phyloP scores from a whole-genome alignment of 92 coral and sea anemone genomes.

The Heliopora coerulea region DNA sequence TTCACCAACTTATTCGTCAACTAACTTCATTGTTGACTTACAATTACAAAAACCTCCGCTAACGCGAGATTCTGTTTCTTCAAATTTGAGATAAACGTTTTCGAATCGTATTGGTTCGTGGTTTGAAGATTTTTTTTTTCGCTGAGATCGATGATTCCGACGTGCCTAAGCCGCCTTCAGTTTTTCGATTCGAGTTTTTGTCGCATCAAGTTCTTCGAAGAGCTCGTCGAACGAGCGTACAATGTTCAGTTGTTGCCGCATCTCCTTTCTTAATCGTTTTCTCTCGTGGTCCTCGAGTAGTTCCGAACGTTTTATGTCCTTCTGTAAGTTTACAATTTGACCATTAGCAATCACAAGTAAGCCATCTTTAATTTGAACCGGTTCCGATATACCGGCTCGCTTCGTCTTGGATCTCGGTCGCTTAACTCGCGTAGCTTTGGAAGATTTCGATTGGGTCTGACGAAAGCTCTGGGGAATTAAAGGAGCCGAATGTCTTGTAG shows the following conservation, averaged over 20 bases:
- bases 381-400: neutral
- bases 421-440: neutral
- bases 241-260: conserved; percentile 21
- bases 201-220: conserved; percentile 15
- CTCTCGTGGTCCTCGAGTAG: conserved; percentile 5
- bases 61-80: no score
- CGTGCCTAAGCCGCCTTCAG: neutral
- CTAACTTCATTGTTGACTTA: no score
- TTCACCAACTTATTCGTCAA: no score
- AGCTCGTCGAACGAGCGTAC: conserved; percentile 29
- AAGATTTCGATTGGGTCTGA: neutral
- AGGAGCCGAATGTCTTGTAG: conserved; percentile 11
- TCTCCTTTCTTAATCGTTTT: conserved; percentile 26
- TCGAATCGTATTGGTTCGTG: no score
- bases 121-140: no score
- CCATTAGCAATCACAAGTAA: conserved; percentile 35
- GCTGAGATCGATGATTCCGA: neutral
- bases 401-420: neutral
- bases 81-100: no score
- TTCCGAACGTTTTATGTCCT: conserved; percentile 24
- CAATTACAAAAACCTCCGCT: no score
- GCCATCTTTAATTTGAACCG: conserved; percentile 23
- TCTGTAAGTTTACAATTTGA: conserved; percentile 8
- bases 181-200: conserved; percentile 20
- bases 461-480: neutral